Percentiles rank a stretch among this genome's conserved stretches.
These are phyloP conservation scores for Acrobasis repandana DNA, from an alignment of 2,888 invertebrate genomes.

Conservation along the genomic window DNA sequence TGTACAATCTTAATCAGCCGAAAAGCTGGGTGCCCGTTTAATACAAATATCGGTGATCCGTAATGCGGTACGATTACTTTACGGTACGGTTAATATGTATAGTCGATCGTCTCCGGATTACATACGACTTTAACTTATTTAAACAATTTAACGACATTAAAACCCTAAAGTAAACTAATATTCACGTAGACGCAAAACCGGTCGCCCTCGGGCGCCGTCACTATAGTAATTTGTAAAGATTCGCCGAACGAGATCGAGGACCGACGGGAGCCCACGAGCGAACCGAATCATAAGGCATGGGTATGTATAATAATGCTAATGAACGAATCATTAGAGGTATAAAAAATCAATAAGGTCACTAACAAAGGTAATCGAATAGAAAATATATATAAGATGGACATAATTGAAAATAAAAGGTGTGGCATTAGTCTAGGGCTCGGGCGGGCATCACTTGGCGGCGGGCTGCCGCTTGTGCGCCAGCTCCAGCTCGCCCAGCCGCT, in stretches of 20 bases:
- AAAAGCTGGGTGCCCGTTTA: constrained; percentile 74
- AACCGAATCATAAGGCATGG: constrained; percentile 44
- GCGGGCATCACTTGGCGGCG: constrained; percentile 80
- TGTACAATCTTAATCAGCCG: constrained; percentile 79
- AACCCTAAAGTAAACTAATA: constrained; percentile 77
- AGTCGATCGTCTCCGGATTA: constrained; percentile 70
- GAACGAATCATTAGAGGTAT: constrained; percentile 64
- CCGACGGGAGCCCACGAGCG: constrained; percentile 45
- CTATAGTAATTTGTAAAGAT: constrained; percentile 46
- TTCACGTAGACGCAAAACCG: constrained; percentile 67
- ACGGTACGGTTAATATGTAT: constrained; percentile 19
- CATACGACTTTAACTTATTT: constrained; percentile 80
- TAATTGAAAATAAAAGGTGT: constrained; percentile 74
- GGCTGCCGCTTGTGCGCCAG: constrained; percentile 84
- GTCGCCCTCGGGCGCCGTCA: constrained; percentile 57
- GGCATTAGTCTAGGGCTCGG: constrained; percentile 62
- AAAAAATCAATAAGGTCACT: constrained; percentile 77
- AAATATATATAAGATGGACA: constrained; percentile 68
- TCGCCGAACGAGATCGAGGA: constrained; percentile 38
- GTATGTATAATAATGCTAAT: constrained; percentile 47
- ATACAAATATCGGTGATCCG: constrained; percentile 70
- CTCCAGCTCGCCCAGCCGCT: constrained; percentile 95
- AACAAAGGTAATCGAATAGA: constrained; percentile 81
- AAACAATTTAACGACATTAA: constrained; percentile 81
- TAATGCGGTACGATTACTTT: constrained; percentile 64